A percentile compares a stretch with the other conserved stretches of the same genome.
Conservation (phyloP, 2,888 invertebrate species). For the Drosophila merina region DNA sequence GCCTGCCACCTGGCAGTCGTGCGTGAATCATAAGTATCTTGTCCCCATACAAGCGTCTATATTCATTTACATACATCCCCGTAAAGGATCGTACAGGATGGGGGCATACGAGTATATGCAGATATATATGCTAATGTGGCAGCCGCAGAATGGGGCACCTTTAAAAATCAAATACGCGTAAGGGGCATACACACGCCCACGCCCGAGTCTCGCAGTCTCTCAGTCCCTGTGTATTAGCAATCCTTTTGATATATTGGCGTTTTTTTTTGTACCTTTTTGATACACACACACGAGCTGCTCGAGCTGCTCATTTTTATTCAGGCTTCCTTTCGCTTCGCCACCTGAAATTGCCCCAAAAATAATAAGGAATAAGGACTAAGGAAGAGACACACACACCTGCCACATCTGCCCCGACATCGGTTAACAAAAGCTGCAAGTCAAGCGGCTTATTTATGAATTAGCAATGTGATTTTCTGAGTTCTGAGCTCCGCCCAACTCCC, state of each 20-base stretch:
- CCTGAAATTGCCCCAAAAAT: background rate
- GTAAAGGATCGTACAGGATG: background rate
- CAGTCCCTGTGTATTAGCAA: conserved; percentile 52
- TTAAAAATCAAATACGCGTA: conserved; percentile 30
- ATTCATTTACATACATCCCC: background rate
- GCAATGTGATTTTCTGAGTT: conserved; percentile 30
- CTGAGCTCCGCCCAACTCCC: background rate
- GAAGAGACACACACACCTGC: conserved; percentile 1
- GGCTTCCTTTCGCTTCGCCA: background rate
- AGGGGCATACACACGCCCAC: background rate
- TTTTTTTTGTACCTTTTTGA: conserved; percentile 39
- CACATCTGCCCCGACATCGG: conserved; percentile 16
- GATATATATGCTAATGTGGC: conserved; percentile 35
- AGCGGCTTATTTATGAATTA: conserved; percentile 42
- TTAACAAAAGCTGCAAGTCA: conserved; percentile 10
- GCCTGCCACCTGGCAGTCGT: conserved; percentile 8
- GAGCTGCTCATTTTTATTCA: conserved; percentile 25
- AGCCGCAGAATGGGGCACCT: conserved; percentile 13
- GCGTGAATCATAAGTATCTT: conserved; percentile 45
- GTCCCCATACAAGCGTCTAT: conserved; percentile 4
- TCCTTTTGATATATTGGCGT: conserved; percentile 70
- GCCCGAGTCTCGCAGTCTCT: background rate
- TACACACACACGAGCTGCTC: background rate
- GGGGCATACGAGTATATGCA: conserved; percentile 9
- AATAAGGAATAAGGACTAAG: background rate